Evolutionary conservation across 1,140 invertebrate genomes (phyloP).

Genomic region (Apis laboriosa): DNA sequence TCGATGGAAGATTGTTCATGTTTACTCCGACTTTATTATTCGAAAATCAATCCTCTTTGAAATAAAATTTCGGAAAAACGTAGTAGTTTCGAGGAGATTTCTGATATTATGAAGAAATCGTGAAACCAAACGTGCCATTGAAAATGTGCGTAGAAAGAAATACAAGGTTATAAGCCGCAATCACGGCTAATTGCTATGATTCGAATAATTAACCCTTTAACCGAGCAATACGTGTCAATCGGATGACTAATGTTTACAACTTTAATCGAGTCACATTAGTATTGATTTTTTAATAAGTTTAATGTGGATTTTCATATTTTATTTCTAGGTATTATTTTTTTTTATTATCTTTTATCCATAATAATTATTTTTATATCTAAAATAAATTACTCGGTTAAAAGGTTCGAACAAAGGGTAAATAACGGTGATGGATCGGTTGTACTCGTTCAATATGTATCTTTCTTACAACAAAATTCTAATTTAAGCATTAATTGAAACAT

Average conservation of each 20-base stretch:
- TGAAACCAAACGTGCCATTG: conserved; percentile 35
- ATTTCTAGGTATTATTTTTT: neutral
- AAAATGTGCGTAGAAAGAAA: neutral
- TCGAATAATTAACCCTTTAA: conserved; percentile 32
- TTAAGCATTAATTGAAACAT: neutral
- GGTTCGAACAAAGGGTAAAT: neutral
- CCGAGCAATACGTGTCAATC: neutral
- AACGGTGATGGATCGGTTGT: conserved; percentile 13
- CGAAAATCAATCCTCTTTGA: neutral
- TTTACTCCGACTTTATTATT: neutral
- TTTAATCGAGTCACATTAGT: neutral
- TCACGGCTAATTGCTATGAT: neutral
- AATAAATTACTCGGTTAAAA: conserved; percentile 6
- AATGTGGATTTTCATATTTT: neutral
- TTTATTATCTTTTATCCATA: no score
- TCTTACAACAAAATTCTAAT: neutral
- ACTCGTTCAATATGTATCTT: neutral
- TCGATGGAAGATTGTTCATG: neutral
- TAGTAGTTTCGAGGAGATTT: neutral
- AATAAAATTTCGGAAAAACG: neutral
- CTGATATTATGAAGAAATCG: neutral
- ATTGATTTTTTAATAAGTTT: neutral
- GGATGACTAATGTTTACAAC: no score
- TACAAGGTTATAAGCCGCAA: neutral
- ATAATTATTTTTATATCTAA: neutral